phyloP scores from a whole-genome alignment of 2,888 invertebrate genomes.

The Leuctra nigra region DNA sequence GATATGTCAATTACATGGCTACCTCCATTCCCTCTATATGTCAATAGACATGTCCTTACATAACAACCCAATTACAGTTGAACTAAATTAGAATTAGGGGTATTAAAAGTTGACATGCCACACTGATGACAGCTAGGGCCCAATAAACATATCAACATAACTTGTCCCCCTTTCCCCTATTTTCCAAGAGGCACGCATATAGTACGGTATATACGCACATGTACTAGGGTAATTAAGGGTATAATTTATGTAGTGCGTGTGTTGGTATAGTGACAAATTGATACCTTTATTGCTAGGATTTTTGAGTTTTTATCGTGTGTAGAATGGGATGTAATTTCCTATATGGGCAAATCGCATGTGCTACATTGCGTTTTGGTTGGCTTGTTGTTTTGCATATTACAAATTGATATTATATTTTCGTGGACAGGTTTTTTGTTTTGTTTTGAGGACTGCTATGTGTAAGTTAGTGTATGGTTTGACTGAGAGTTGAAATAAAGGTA shows the following conservation, averaged over 20 bases:
- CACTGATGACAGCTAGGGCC: conserved; percentile 6
- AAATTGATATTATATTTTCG: too few relatives aligned
- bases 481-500: too few relatives aligned
- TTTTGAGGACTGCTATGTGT: too few relatives aligned
- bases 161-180: neutral
- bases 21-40: neutral
- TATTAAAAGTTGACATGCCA: conserved; percentile 6
- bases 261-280: conserved; percentile 1
- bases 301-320: neutral
- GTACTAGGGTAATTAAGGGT: neutral
- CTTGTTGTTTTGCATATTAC: too few relatives aligned
- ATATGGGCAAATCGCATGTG: too few relatives aligned
- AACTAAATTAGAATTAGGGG: conserved; percentile 16
- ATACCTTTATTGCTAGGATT: conserved; percentile 5
- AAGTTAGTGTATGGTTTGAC: too few relatives aligned
- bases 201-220: neutral
- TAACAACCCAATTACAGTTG: conserved; percentile 14
- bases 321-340: too few relatives aligned
- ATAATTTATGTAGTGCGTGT: conserved; percentile 6
- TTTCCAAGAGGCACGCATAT: neutral
- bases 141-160: conserved; percentile 11
- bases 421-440: too few relatives aligned
- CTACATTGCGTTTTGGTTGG: too few relatives aligned
- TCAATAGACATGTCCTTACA: neutral
- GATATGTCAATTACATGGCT: too few relatives aligned